A percentile compares a stretch with the other conserved stretches of the same genome.
Conservation (phyloP, 2,888 invertebrate genomes). For the Cristatella mucedo region DNA sequence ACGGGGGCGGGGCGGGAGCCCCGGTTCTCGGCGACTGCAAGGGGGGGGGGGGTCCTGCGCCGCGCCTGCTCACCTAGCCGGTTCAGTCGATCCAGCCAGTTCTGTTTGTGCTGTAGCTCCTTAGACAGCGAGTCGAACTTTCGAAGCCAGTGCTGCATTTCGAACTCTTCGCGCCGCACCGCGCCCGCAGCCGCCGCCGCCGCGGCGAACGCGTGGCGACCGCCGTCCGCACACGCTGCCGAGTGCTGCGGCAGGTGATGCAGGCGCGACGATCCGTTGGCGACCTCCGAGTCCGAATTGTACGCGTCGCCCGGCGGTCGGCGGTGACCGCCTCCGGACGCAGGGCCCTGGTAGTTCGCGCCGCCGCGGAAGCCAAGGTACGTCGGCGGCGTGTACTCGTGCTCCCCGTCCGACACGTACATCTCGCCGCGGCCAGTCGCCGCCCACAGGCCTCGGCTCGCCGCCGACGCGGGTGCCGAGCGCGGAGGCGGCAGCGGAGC, state of each 20-base stretch:
- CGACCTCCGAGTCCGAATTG: slow-evolving; percentile 78
- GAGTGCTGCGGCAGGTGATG: too few relatives aligned
- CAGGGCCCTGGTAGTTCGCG: too few relatives aligned
- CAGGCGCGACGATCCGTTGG: too few relatives aligned
- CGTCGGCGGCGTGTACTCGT: slow-evolving; percentile 16
- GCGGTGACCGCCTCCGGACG: too few relatives aligned
- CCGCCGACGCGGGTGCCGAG: slow-evolving; percentile 64
- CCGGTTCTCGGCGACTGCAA: too few relatives aligned
- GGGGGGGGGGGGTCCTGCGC: too few relatives aligned
- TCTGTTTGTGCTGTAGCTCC: slow-evolving; percentile 40
- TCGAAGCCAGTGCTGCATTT: slow-evolving; percentile 30
- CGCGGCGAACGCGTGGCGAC: too few relatives aligned
- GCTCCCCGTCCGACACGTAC: slow-evolving; percentile 48
- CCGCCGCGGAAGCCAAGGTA: slow-evolving; percentile 10
- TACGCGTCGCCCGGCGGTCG: slow-evolving; percentile 45
- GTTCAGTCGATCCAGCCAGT: too few relatives aligned
- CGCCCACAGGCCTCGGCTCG: slow-evolving; percentile 71
- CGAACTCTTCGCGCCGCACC: too few relatives aligned
- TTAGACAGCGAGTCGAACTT: slow-evolving; percentile 36
- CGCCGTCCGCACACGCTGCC: too few relatives aligned
- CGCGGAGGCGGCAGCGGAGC: slow-evolving; percentile 13
- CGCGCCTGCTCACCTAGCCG: too few relatives aligned
- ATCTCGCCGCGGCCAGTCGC: slow-evolving; percentile 67
- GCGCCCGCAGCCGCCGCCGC: too few relatives aligned
- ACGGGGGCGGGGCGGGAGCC: slow-evolving; percentile 13